These are phyloP conservation scores for Deilephila porcellus DNA, from an alignment of 2,888 invertebrate genomes.

Conservation along the genomic window DNA sequence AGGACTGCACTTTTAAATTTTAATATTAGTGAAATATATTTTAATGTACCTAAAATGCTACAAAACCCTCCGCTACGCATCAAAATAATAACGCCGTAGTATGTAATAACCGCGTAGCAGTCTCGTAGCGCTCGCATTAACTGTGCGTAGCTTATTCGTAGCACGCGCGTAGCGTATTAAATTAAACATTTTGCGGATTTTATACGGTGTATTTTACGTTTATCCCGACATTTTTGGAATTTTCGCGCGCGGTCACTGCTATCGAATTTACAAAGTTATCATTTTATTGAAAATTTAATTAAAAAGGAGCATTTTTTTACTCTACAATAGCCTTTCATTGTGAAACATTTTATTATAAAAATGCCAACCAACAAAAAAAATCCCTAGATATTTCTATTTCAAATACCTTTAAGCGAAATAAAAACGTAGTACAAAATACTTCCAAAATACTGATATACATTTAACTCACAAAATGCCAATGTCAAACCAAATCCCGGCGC, in stretches of 20 bases:
- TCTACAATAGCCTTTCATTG: not conserved
- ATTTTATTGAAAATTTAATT: not conserved
- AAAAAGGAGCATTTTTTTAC: not conserved
- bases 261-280: not conserved
- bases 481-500: not conserved
- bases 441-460: not conserved
- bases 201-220: conserved; percentile 3
- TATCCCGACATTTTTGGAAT: not conserved
- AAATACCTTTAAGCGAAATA: too few relatives aligned
- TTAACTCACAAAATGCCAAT: not conserved
- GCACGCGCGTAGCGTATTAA: conserved; percentile 23
- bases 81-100: not conserved
- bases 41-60: not conserved
- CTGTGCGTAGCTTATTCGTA: conserved; percentile 12
- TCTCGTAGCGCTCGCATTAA: conserved; percentile 9
- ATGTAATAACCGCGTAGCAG: conserved; percentile 20
- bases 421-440: not conserved
- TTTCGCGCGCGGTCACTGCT: not conserved
- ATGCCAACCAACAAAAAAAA: too few relatives aligned
- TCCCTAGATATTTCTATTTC: too few relatives aligned
- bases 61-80: conserved; percentile 12
- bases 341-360: too few relatives aligned
- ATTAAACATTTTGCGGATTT: conserved; percentile 15
- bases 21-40: too few relatives aligned
- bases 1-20: too few relatives aligned